These are phyloP conservation scores for Acrobasis suavella DNA, from an alignment of 2,888 invertebrate genomes.

Conservation along the genomic window DNA sequence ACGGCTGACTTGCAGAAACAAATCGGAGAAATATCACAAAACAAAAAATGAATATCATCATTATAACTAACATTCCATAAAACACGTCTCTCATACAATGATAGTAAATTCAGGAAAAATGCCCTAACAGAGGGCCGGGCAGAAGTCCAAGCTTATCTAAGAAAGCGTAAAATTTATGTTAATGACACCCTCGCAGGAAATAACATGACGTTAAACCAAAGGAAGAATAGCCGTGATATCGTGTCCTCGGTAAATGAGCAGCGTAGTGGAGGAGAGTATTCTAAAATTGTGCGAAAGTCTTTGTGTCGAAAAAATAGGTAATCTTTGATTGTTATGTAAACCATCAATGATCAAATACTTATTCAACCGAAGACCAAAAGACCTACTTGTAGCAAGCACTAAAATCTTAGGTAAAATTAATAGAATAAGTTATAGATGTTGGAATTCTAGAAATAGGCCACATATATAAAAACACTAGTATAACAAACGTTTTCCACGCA, in stretches of 20 bases:
- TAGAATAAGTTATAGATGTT: no score
- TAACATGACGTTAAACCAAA: conserved; percentile 66
- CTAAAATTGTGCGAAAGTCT: conserved; percentile 37
- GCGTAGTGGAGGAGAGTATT: conserved; percentile 40
- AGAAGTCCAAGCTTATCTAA: conserved; percentile 66
- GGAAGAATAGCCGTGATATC: conserved; percentile 60
- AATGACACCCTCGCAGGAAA: conserved; percentile 64
- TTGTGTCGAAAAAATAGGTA: background rate
- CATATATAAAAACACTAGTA: no score
- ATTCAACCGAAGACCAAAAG: no score
- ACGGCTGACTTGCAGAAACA: background rate
- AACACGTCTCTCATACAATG: conserved; percentile 48
- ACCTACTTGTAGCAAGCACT: no score
- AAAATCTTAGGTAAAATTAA: no score
- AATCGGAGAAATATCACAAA: background rate
- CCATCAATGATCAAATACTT: no score
- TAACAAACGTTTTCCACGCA: no score
- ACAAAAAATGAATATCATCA: conserved; percentile 14
- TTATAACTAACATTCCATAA: conserved; percentile 34
- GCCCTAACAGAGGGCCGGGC: conserved; percentile 63
- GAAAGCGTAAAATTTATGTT: conserved; percentile 74
- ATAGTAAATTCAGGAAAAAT: conserved; percentile 55
- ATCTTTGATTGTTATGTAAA: no score
- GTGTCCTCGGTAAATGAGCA: conserved; percentile 62
- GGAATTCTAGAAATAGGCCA: no score